Percentiles rank a stretch among this genome's conserved stretches.
These are phyloP conservation scores for Heteronetta atricapilla DNA, from an alignment of 2,113 vertebrate species.

Conservation along the genomic window DNA sequence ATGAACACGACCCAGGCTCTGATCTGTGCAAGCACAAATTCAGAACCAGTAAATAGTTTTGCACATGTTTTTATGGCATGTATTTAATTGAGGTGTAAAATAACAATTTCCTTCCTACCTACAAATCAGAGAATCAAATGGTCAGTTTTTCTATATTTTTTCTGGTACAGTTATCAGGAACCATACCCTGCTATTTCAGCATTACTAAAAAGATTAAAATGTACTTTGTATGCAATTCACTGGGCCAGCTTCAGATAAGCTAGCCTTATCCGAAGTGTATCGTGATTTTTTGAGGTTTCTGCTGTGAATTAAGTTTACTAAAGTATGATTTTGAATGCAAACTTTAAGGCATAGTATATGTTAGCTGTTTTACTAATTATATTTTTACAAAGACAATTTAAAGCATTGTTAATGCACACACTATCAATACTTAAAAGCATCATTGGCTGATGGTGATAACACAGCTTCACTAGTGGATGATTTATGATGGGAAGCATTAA, in stretches of 20 bases:
- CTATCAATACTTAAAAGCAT: conserved; percentile 56
- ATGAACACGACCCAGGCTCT: background rate
- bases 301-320: background rate
- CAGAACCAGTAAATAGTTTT: conserved; percentile 19
- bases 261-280: background rate
- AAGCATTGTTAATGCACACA: conserved; percentile 41
- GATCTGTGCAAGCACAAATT: conserved; percentile 1
- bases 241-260: too few relatives aligned
- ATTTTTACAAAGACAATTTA: conserved; percentile 57
- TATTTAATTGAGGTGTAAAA: conserved; percentile 24
- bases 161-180: background rate
- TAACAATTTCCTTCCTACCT: background rate
- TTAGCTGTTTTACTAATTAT: conserved; percentile 50
- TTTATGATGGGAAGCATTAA: conserved; percentile 57
- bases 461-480: conserved; percentile 45
- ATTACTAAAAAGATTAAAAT: background rate
- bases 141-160: background rate
- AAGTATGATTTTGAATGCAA: conserved; percentile 18
- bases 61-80: background rate
- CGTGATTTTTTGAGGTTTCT: background rate
- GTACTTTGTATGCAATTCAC: background rate
- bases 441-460: background rate
- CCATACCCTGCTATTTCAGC: background rate
- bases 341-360: background rate
- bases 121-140: background rate